phyloP scores from a whole-genome alignment of 1,140 invertebrate genomes.

The Euglossa dilemma region DNA sequence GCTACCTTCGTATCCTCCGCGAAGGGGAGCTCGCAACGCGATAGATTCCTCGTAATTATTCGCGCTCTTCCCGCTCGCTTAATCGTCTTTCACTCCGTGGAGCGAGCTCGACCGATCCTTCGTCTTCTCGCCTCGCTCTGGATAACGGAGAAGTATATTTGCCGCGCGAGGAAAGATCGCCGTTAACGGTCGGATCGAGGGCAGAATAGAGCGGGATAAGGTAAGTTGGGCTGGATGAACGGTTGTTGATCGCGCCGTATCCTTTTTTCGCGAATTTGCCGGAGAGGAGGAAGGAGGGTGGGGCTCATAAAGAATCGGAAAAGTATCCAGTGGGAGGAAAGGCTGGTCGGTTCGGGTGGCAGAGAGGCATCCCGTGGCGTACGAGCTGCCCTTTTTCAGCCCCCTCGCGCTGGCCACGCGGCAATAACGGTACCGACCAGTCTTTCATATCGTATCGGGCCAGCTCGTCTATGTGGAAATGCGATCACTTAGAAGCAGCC shows the following conservation, averaged over 20 bases:
- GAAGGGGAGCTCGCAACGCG: slow-evolving; percentile 40
- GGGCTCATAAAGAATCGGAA: slow-evolving; percentile 68
- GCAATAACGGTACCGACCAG: slow-evolving; percentile 68
- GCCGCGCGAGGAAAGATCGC: background rate
- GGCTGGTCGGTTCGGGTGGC: slow-evolving; percentile 52
- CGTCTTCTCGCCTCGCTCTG: background rate
- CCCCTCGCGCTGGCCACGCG: slow-evolving; percentile 47
- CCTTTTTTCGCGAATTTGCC: slow-evolving; percentile 7
- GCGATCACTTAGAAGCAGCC: slow-evolving; percentile 80
- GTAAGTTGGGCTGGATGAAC: too few species aligned
- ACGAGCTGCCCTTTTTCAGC: slow-evolving; percentile 47
- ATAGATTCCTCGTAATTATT: slow-evolving; percentile 66
- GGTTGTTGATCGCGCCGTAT: too few species aligned
- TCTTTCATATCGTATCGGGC: slow-evolving; percentile 77
- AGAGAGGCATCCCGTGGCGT: slow-evolving; percentile 36
- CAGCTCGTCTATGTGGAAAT: slow-evolving; percentile 82
- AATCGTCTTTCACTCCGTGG: background rate
- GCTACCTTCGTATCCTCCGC: background rate
- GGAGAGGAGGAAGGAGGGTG: slow-evolving; percentile 6
- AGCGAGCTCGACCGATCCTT: too few species aligned
- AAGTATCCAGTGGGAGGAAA: slow-evolving; percentile 70
- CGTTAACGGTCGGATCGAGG: background rate
- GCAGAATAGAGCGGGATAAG: background rate
- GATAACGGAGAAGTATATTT: background rate
- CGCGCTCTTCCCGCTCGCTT: slow-evolving; percentile 14